These are phyloP conservation scores for Sula dactylatra DNA, from an alignment of 2,113 vertebrate genomes.

Conservation along the genomic window DNA sequence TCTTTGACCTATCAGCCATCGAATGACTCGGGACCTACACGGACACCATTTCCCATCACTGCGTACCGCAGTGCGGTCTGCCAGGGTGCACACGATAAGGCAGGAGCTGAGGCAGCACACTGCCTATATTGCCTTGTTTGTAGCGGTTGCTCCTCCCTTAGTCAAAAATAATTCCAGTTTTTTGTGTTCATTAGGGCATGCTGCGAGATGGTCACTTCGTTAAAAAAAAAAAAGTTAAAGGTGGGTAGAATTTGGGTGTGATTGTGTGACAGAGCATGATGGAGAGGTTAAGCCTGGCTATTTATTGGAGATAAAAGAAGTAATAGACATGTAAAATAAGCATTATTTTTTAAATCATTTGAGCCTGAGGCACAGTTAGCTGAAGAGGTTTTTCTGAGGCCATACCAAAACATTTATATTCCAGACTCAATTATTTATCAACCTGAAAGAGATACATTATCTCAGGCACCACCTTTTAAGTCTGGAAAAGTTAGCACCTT, in stretches of 20 bases:
- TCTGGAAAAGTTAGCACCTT: neutral
- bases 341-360: neutral
- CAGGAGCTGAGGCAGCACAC: neutral
- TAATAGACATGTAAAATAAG: slow-evolving; percentile 22
- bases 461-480: neutral
- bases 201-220: neutral
- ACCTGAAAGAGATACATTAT: neutral
- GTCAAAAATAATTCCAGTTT: neutral
- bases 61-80: neutral
- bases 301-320: slow-evolving; percentile 21
- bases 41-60: neutral
- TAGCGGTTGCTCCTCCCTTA: neutral
- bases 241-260: neutral
- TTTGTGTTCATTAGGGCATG: neutral
- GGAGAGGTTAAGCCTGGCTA: neutral
- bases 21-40: neutral
- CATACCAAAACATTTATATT: neutral
- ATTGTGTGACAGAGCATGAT: neutral
- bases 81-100: neutral
- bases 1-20: neutral
- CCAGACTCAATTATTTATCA: slow-evolving; percentile 14
- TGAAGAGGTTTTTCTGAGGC: neutral
- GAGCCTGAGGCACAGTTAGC: slow-evolving; percentile 6
- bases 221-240: neutral
- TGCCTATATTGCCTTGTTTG: neutral